Evolutionary conservation across 2,888 invertebrate species (phyloP), one percentile per base, ranked within the genome.

Genomic region (Venusia cambrica): DNA sequence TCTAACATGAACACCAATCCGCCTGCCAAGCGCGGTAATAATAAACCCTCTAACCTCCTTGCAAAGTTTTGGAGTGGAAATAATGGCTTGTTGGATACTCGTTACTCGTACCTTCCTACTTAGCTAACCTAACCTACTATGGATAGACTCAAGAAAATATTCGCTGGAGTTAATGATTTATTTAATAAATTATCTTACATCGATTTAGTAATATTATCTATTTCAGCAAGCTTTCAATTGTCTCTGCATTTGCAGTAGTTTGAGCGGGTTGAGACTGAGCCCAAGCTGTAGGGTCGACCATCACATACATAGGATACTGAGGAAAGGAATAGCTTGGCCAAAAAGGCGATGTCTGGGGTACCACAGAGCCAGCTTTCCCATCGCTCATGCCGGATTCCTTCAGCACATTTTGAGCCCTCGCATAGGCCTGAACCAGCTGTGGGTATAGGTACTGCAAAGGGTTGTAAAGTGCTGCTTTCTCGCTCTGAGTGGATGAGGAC

Each of bases 211-310:
- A 22, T 11, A 15, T 9, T 15, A 16, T 35, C 22, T 5, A 34
- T 34, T 30, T 31, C 11, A 35, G 17, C 7, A 37, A 45, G 5
- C 7, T 41, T 42, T 51, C 48, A 8, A 19, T 38, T 8, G 40
- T 11, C 9, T 60, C 45, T 2, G 57, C 35, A 26, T 62, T 38
- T 25, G 62, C 38, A 21, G 57, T 10, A n/a, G 63, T 37, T 5
- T 65, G 42, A 4, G 63, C 27, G 2, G 57, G 45, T 54, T 72
- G 70, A 9, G 47, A 51, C 27, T 73, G 71, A 1, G 61, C 46
- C 80, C 81, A 84, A 1, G 71, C 45, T 29, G 51, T 62, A 3
- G 85, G 83, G 39, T 79, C 78, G 22, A 84, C 58, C 76, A 81
- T 75, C 5, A 85, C 57, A 32, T 84, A 85, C 54, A 73, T 72